Evolutionary conservation across 2,797 vertebrate genomes (phyloP).

Genomic region (Esox masquinongy): DNA sequence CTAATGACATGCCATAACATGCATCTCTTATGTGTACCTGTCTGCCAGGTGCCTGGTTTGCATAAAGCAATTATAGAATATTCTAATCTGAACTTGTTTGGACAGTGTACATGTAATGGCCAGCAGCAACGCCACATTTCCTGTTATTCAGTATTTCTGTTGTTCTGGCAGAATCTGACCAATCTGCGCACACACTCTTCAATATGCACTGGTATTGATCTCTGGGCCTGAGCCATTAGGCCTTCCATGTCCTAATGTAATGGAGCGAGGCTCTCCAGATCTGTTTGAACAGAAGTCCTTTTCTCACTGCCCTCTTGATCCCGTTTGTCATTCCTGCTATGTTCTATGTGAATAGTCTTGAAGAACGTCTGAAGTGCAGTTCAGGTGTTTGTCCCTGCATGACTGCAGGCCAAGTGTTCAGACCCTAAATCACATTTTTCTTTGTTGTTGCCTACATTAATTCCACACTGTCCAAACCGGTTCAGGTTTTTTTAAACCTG

Average conservation of each 20-base stretch:
- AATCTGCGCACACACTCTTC: not conserved
- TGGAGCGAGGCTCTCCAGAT: not conserved
- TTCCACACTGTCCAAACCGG: not conserved
- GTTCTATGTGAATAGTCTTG: not conserved
- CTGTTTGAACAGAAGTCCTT: not conserved
- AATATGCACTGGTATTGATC: not conserved
- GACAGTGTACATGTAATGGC: no score
- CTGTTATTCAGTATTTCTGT: no score
- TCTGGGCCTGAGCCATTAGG: not conserved
- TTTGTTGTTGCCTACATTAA: not conserved
- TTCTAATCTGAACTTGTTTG: no score
- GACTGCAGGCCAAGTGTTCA: constrained; percentile 9
- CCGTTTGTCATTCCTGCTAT: not conserved
- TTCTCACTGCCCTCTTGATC: not conserved
- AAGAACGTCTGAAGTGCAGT: not conserved
- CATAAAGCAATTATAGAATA: no score
- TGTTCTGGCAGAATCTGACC: not conserved
- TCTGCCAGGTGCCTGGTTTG: no score
- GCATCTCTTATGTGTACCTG: no score
- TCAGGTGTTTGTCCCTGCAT: constrained; percentile 10
- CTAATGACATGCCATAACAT: no score
- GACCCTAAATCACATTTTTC: not conserved
- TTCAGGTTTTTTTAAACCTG: not conserved
- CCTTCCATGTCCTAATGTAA: not conserved
- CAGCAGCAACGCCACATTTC: no score